phyloP scores from a whole-genome alignment of 1,140 invertebrate genomes.

The Drosophila serrata region DNA sequence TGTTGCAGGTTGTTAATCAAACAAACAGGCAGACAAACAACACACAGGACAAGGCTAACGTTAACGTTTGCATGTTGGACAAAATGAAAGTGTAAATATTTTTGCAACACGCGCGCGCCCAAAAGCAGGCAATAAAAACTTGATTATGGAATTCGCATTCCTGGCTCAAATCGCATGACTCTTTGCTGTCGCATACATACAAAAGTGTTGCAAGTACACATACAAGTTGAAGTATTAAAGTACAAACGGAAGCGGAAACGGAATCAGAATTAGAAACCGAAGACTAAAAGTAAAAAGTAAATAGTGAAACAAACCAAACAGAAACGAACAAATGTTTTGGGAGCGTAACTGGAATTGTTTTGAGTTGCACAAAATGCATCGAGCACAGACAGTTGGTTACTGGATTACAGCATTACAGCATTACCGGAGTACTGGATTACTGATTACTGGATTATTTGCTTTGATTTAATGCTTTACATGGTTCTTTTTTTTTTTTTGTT shows the following conservation, averaged over 20 bases:
- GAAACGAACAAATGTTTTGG: constrained; percentile 23
- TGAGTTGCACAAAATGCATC: constrained; percentile 75
- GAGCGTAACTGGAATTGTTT: constrained; percentile 53
- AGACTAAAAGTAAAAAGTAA: constrained; percentile 27
- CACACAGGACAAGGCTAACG: constrained; percentile 32
- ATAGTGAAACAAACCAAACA: constrained; percentile 29
- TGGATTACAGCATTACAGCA: constrained; percentile 55
- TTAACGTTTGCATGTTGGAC: constrained; percentile 59
- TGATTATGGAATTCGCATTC: constrained; percentile 37
- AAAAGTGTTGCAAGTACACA: constrained; percentile 23
- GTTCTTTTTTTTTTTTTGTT: too few relatives aligned
- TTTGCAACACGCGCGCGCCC: constrained; percentile 49
- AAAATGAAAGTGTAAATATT: constrained; percentile 62
- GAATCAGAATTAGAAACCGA: constrained; percentile 25
- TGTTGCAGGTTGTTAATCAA: constrained; percentile 65
- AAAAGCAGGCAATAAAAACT: constrained; percentile 56
- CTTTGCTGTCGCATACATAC: constrained; percentile 50
- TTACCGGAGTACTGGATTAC: constrained; percentile 53
- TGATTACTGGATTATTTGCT: constrained; percentile 66
- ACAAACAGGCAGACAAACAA: constrained; percentile 55
- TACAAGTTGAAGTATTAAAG: constrained; percentile 22
- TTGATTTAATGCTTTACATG: constrained; percentile 73
- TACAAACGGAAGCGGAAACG: constrained; percentile 13
- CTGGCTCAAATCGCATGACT: constrained; percentile 28
- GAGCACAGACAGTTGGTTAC: constrained; percentile 63